Base-by-base conservation (phyloP, 2,113 vertebrate species). In the Epinephelus fuscoguttatus region DNA sequence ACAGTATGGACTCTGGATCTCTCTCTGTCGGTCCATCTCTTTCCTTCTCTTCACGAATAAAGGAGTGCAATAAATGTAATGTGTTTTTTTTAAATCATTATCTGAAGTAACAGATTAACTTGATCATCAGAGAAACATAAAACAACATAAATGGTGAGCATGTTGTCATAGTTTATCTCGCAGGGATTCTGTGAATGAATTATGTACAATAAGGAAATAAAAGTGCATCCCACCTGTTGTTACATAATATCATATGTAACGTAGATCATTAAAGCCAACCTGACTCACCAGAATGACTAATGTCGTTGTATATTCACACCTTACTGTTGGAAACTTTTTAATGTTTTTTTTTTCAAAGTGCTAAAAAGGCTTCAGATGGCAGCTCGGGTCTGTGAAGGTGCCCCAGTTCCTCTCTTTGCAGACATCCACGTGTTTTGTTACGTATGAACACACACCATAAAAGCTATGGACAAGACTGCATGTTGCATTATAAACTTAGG, bases 401-500 rank as follows among this genome's bases (percentile, higher is more conserved):
- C 12, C 25, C 63, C 70, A 30, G 25, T 50, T 70, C 2, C 27
- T 64, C 25, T 77, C 21, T 37, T n/a, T 64, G 37, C n/a, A 47
- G 50, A 70, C 2, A 0, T 15, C 57, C 40, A 55, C 4, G 3
- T 63, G 27, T 63, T 64, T 53, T 62, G 4, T 70, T 30, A 62
- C 2, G 4, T 53, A 74, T 78, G 45, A 75, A 52, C 56, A 80
- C 57, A 50, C 49, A 19, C n/a, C 5, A 73, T 81, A 57, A 84
- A 72, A 75, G 70, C 57, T 30, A 30, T 42, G 59, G 52, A 75
- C 1, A 1, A 66, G 45, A 45, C 27, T 17, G 27, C 57, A 40
- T 50, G 42, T 47, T 0, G 1, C 30, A 75, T 68, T 67, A 64
- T 80, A 13, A 84, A n/a, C 21, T 50, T 4, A 42, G 37, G 49